phyloP scores from a whole-genome alignment of 2,113 vertebrate species.

The Plotosus lineatus region DNA sequence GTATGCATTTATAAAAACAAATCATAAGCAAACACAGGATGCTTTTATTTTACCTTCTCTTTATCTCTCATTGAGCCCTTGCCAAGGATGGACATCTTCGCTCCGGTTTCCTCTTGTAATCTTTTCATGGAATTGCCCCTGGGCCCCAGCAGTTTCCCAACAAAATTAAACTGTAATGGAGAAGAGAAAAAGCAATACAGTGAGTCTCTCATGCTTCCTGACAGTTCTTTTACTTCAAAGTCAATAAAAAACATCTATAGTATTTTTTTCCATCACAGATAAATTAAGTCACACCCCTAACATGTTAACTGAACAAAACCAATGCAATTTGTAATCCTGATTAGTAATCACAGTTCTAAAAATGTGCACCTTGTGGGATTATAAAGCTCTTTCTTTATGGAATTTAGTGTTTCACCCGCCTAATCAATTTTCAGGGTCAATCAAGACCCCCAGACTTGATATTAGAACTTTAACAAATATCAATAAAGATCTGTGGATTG shows the following conservation, averaged over 20 bases:
- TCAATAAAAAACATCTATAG: slow-evolving; percentile 44
- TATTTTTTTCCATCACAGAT: slow-evolving; percentile 24
- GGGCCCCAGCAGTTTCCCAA: slow-evolving; percentile 97
- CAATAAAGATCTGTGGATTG: slow-evolving; percentile 65
- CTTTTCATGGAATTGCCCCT: slow-evolving; percentile 99
- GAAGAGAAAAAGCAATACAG: slow-evolving; percentile 53
- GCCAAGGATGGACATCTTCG: slow-evolving; percentile 99
- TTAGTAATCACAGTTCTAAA: too few species aligned
- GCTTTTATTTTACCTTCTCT: slow-evolving; percentile 82
- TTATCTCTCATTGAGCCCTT: slow-evolving; percentile 99
- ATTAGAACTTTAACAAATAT: slow-evolving; percentile 60
- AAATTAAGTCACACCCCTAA: slow-evolving; percentile 11
- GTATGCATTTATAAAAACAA: not conserved
- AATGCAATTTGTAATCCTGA: too few species aligned
- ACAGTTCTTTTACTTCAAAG: slow-evolving; percentile 41
- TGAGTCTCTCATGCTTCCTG: slow-evolving; percentile 38
- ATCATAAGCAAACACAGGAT: not conserved
- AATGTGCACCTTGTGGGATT: too few species aligned
- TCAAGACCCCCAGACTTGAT: slow-evolving; percentile 15
- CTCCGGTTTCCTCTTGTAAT: slow-evolving; percentile 97
- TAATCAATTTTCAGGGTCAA: slow-evolving; percentile 62
- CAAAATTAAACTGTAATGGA: slow-evolving; percentile 94
- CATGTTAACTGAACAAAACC: not conserved
- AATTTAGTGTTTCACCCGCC: slow-evolving; percentile 53
- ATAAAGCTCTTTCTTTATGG: slow-evolving; percentile 36